A percentile compares a stretch with the other conserved stretches of the same genome.
Conservation (phyloP, 1,140 invertebrate species). For the Drosophila mayri region DNA sequence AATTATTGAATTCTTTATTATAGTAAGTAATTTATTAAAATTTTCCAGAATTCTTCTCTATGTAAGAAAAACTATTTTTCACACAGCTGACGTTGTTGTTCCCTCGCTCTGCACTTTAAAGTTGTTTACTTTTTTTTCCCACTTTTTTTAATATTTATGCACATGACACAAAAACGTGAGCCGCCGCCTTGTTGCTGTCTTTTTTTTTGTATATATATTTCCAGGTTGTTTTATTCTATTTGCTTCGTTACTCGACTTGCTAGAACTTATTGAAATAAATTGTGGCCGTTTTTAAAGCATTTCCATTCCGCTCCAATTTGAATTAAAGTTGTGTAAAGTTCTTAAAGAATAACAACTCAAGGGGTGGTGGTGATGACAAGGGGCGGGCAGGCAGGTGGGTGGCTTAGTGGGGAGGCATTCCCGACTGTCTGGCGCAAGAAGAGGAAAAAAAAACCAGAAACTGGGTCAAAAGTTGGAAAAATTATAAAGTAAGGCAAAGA, state of each 20-base stretch:
- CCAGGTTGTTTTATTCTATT: conserved; percentile 28
- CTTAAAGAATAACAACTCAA: conserved; percentile 26
- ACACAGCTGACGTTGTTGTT: conserved; percentile 23
- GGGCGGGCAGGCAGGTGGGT: conserved; percentile 25
- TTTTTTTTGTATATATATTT: conserved; percentile 24
- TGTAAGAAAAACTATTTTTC: conserved; percentile 20
- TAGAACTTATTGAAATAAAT: conserved; percentile 47
- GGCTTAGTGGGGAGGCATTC: conserved; percentile 31
- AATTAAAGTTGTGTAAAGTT: conserved; percentile 47
- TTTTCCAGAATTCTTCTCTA: neutral
- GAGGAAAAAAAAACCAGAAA: conserved; percentile 42
- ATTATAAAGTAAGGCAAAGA: conserved; percentile 71
- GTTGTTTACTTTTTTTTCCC: conserved; percentile 43
- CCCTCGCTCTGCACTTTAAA: neutral
- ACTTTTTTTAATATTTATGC: conserved; percentile 58
- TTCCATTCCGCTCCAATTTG: conserved; percentile 38
- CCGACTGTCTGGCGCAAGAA: conserved; percentile 54
- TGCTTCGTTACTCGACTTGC: conserved; percentile 10
- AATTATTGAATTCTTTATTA: no score
- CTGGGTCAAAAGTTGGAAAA: conserved; percentile 81
- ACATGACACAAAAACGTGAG: conserved; percentile 79
- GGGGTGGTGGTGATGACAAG: neutral
- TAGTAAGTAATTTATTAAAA: neutral
- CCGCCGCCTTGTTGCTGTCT: conserved; percentile 21
- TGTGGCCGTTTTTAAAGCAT: conserved; percentile 25